phyloP scores from a whole-genome alignment of 2,113 vertebrate species.

The Archilochus colubris region DNA sequence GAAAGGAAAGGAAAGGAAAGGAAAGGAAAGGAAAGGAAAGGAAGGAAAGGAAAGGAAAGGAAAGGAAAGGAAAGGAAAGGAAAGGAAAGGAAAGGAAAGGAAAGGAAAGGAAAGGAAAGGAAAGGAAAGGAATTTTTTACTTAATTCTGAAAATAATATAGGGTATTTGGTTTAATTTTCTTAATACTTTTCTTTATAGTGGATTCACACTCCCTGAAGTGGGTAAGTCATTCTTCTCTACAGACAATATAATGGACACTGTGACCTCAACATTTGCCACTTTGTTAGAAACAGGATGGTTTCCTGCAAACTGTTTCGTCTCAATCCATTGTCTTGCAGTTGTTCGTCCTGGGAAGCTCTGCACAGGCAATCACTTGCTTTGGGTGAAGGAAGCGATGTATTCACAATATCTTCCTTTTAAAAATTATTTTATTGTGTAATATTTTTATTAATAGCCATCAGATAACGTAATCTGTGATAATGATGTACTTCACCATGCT shows the following conservation, averaged over 20 bases:
- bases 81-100: too few species aligned
- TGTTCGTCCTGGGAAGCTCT: not conserved
- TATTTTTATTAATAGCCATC: not conserved
- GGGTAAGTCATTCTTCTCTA: not conserved
- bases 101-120: too few species aligned
- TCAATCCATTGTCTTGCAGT: not conserved
- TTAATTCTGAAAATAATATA: not conserved
- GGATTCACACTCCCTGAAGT: not conserved
- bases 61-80: too few species aligned
- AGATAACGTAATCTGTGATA: not conserved
- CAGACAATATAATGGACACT: not conserved
- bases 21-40: too few species aligned
- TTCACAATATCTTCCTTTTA: not conserved
- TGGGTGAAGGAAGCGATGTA: not conserved
- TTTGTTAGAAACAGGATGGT: not conserved
- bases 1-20: too few species aligned
- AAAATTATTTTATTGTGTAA: not conserved
- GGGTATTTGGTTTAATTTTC: not conserved
- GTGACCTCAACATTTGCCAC: not conserved
- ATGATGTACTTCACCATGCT: not conserved
- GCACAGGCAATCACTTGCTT: not conserved
- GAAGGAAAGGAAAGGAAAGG: too few species aligned
- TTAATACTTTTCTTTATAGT: not conserved
- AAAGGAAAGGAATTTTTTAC: not conserved
- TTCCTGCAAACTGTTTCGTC: not conserved